Evolutionary conservation across 2,113 vertebrate species (phyloP).

Genomic region (Tauraco erythrolophus): DNA sequence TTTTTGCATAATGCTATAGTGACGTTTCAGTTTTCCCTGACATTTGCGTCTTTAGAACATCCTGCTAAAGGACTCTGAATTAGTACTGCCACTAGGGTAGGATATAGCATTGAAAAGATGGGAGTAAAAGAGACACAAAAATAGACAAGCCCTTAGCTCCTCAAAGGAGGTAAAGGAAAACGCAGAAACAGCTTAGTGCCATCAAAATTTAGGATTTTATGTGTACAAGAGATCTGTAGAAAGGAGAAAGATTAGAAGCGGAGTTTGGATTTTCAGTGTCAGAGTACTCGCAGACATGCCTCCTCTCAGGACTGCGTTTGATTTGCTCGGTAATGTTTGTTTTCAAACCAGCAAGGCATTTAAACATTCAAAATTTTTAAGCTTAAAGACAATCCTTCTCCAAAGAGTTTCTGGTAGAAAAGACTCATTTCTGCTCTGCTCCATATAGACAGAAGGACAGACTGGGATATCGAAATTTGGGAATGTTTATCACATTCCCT

Average conservation of each 20-base stretch:
- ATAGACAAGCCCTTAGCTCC: neutral
- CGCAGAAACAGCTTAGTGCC: neutral
- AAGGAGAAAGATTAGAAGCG: neutral
- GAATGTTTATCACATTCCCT: neutral
- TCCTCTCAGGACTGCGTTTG: neutral
- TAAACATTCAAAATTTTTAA: neutral
- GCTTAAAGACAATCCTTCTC: neutral
- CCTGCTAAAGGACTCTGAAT: slow-evolving; percentile 17
- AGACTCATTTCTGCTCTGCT: neutral
- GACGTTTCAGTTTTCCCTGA: slow-evolving; percentile 24
- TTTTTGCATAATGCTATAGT: slow-evolving; percentile 61
- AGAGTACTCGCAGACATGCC: neutral
- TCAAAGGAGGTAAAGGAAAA: neutral
- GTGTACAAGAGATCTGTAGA: neutral
- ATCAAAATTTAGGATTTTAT: neutral
- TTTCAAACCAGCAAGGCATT: neutral
- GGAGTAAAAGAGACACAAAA: neutral
- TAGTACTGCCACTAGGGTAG: neutral
- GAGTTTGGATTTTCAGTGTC: neutral
- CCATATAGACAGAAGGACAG: neutral
- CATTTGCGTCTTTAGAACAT: neutral
- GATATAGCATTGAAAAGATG: neutral
- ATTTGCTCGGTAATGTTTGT: neutral
- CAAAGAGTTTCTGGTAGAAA: neutral
- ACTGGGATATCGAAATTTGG: neutral